phyloP scores from a whole-genome alignment of 2,888 invertebrate species.

The Atrina japonica region DNA sequence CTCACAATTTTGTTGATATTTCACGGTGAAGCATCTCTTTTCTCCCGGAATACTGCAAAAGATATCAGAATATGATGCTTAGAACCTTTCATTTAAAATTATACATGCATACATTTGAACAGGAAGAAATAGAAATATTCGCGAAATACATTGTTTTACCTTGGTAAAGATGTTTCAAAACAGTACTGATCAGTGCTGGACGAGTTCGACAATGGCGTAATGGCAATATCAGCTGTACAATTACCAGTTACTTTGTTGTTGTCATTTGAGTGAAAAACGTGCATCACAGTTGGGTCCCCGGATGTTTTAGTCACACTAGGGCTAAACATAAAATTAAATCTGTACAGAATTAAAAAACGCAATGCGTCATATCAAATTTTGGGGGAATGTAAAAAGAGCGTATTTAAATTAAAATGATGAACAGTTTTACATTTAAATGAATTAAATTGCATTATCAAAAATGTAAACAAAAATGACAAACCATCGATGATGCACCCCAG shows the following conservation, averaged over 20 bases:
- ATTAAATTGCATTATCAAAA: no score
- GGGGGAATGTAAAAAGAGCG: no score
- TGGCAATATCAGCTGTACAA: conserved; percentile 34
- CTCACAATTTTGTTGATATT: conserved; percentile 26
- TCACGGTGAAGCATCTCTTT: conserved; percentile 34
- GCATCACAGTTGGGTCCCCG: conserved; percentile 26
- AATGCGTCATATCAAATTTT: no score
- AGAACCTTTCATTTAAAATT: neutral
- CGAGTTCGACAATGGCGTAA: conserved; percentile 23
- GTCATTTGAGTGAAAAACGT: conserved; percentile 31
- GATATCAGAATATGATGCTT: neutral
- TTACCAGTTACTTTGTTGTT: conserved; percentile 16
- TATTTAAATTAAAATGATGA: no score
- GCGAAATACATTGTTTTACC: conserved; percentile 10
- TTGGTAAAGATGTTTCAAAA: conserved; percentile 32
- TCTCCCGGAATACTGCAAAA: conserved; percentile 40
- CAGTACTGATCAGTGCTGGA: conserved; percentile 23
- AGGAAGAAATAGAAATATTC: no score
- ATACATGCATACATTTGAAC: no score
- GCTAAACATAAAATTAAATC: conserved; percentile 9
- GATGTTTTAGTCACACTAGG: conserved; percentile 24
- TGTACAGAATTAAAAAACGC: neutral
- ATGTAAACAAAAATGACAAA: no score
- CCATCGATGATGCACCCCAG: conserved; percentile 25
- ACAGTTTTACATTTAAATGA: no score